Conservation (phyloP, 35 echinoderm and acorn worm genomes). For the Ophiothrix spiculata region DNA sequence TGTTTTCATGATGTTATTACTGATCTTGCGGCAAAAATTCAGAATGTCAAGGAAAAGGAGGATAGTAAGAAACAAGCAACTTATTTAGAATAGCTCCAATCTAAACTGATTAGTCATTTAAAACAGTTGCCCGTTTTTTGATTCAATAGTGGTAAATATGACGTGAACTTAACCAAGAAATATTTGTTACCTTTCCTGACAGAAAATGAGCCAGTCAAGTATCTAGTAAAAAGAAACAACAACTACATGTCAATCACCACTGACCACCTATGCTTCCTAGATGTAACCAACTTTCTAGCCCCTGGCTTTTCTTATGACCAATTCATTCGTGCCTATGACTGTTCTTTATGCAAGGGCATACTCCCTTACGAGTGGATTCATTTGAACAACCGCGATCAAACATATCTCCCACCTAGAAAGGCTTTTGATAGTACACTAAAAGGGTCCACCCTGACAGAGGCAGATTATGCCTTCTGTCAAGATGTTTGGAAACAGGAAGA, state of each 20-base stretch:
- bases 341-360: not conserved
- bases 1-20: not conserved
- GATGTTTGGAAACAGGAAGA: constrained; percentile 20
- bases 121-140: constrained; percentile 40
- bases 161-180: constrained; percentile 30
- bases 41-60: not conserved
- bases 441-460: not conserved
- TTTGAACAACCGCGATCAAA: constrained; percentile 19
- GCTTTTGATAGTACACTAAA: constrained; percentile 11
- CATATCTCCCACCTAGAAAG: constrained; percentile 25
- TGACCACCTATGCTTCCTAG: constrained; percentile 6
- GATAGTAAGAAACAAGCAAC: not conserved
- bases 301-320: constrained; percentile 20
- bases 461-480: constrained; percentile 28
- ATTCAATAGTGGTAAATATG: constrained; percentile 33
- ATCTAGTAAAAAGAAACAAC: constrained; percentile 8
- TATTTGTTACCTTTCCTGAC: constrained; percentile 6
- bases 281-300: constrained; percentile 16
- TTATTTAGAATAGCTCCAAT: not conserved
- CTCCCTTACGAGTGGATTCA: constrained; percentile 28
- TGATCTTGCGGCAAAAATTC: not conserved
- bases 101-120: not conserved
- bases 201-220: not conserved
- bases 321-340: constrained; percentile 40
- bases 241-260: constrained; percentile 6